Evolutionary conservation across 2,888 invertebrate genomes (phyloP), one percentile per base, ranked within the genome.

Genomic region (Troilus luridus): DNA sequence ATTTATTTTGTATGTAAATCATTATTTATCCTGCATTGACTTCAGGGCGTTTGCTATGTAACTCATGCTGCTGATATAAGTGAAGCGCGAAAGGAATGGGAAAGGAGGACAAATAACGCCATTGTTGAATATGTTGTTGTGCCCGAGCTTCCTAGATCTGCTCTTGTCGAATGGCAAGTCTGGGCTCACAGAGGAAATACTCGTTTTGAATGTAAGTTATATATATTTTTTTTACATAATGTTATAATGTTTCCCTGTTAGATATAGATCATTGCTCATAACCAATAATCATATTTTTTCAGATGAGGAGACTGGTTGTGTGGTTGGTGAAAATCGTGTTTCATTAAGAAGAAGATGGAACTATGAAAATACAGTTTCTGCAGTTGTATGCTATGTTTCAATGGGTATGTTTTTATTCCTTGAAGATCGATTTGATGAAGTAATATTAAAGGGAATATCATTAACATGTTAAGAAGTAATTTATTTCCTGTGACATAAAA

Each of bases 291-390:
- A 93, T 41, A 88, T 67, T 92, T 92, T 95, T 95, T 59, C 94
- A 98, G 98, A 98, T 94, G 98, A 98, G 95, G 98, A 98, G 94
- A 97, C 98, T 88, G 98, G 98, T n/a, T 97, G 97, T 94, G 97
- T 97, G 93, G 95, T 98, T 14, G 96, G 97, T 91, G 96, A 97
- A 93, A 96, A 97, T 93, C 97, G 97, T 93, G 97, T 98, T 91
- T 97, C 97, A 19, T 97, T 98, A 93, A 96, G 97, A 90, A 95
- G 98, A 93, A 96, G 98, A 92, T 98, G 98, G 97, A 98, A 98
- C 94, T 97, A 97, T 93, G 98, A 98, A 94, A 97, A 97, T 94
- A 97, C 97, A 92, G 97, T 98, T 92, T 97, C 97, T 3, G 97
- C 97, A 5, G 96, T 98, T 93, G 97, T 98, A 24, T 98, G 98